These are phyloP conservation scores for Drosophila subquinaria DNA, from an alignment of 2,888 invertebrate species.

Conservation along the genomic window DNA sequence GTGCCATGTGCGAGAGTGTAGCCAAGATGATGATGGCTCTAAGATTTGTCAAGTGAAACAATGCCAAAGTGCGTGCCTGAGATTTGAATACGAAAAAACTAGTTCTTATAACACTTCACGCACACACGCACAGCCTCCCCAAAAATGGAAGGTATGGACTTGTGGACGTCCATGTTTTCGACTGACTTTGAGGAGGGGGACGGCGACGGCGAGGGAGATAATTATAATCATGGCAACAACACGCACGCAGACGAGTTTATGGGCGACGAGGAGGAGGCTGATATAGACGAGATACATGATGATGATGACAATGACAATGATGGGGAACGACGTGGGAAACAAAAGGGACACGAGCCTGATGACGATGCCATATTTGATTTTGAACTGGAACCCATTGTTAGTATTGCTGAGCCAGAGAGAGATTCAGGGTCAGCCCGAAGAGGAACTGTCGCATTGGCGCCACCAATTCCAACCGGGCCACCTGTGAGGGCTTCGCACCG, in stretches of 20 bases:
- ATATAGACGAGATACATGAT: slow-evolving; percentile 34
- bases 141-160: slow-evolving; percentile 79
- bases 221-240: slow-evolving; percentile 26
- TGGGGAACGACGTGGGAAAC: slow-evolving; percentile 11
- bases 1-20: slow-evolving; percentile 21
- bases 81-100: slow-evolving; percentile 69
- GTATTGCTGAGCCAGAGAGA: slow-evolving; percentile 50
- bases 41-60: slow-evolving; percentile 16
- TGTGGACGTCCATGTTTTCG: slow-evolving; percentile 83
- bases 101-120: slow-evolving; percentile 65
- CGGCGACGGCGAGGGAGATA: slow-evolving; percentile 26
- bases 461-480: slow-evolving; percentile 40
- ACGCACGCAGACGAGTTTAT: slow-evolving; percentile 53
- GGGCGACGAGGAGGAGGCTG: slow-evolving; percentile 44
- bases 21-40: slow-evolving; percentile 12
- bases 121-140: slow-evolving; percentile 42
- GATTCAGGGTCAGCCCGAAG: slow-evolving; percentile 9
- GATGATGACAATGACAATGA: slow-evolving; percentile 50
- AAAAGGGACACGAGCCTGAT: slow-evolving; percentile 61
- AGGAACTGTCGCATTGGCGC: slow-evolving; percentile 24
- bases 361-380: slow-evolving; percentile 82
- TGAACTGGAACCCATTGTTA: slow-evolving; percentile 65
- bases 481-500: slow-evolving; percentile 47
- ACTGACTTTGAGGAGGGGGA: slow-evolving; percentile 70
- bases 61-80: slow-evolving; percentile 30